Evolutionary conservation across 2,113 vertebrate species (phyloP).

Genomic region (Trematocara nigrifrons): DNA sequence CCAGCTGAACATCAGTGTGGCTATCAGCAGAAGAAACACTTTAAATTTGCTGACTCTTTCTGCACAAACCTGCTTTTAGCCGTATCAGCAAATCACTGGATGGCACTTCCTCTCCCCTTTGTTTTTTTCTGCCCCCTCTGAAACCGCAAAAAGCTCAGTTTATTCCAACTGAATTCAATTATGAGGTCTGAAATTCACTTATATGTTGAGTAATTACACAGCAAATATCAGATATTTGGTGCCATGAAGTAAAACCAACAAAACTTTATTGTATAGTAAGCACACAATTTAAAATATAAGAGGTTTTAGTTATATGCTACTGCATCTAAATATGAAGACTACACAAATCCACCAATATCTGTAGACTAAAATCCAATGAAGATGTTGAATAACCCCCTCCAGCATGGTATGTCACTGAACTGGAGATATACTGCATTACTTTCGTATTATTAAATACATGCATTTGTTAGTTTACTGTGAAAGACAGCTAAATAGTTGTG

Average conservation of each 20-base stretch:
- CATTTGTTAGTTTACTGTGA: not conserved
- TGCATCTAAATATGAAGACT: not conserved
- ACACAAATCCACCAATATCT: not conserved
- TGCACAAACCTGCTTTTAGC: constrained; percentile 4
- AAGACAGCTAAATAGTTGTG: not conserved
- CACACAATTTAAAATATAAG: not conserved
- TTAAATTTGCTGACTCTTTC: constrained; percentile 18
- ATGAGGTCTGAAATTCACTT: not conserved
- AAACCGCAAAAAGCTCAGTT: constrained; percentile 22
- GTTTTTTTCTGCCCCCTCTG: constrained; percentile 1
- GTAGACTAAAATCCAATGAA: not conserved
- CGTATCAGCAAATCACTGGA: constrained; percentile 8
- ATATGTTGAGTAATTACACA: not conserved
- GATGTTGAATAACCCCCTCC: not conserved
- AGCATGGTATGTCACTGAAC: not conserved
- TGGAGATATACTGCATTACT: not conserved
- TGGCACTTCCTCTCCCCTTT: constrained; percentile 2
- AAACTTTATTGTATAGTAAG: not conserved
- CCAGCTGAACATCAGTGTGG: not conserved
- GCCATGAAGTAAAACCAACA: not conserved
- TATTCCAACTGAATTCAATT: constrained; percentile 8
- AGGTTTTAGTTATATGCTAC: not conserved
- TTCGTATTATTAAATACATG: not conserved
- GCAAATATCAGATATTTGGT: not conserved
- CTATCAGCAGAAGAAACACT: not conserved